Base-by-base conservation (phyloP, 1,140 invertebrate species). In the Onthophagus taurus region DNA sequence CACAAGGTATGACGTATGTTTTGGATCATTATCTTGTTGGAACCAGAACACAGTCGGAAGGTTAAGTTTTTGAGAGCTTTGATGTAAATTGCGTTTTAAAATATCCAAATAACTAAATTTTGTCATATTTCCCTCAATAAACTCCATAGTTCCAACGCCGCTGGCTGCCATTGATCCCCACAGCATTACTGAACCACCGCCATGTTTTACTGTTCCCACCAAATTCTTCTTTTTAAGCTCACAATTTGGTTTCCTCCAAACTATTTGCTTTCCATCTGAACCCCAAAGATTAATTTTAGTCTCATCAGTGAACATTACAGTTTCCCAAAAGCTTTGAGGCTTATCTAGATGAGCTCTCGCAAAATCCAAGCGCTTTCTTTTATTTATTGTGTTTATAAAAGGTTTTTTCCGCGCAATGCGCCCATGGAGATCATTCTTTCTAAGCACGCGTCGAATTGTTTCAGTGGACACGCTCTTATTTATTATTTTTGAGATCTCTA, bases 271-370 rank as follows among this genome's bases (percentile, higher is more conserved):
- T 11, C 18, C 37, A 39, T 39, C 37, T 39, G 37, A 24, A 3
- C 13, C 6, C n/a, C 17, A 33, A 33, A 36, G 12, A 31, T 31
- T 31, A 31, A 36, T 19, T 3, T 36, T 36, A 36, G 17, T 30
- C 24, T 42, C 38, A 17, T 30, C 24, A 29, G 38, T 8, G 24
- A 42, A 31, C 31, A 42, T 42, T 17, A 42, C 26, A 42, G 17
- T 7, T 36, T 16, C 14, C 6, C 18, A 19, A 36, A 36, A 36
- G 31, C 17, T 31, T 31, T 31, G n/a, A 31, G 13, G 12, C 31
- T 31, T 31, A 14, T 12, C 2, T 31, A 31, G 7, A 13, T 31
- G 8, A 14, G 13, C 31, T 31, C 17, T 31, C 31, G 31, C 9
- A 2, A 4, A 31, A 14, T 31, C 17, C n/a, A n/a, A n/a, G n/a